A percentile compares a stretch with the other conserved stretches of the same genome.
These are phyloP conservation scores for Meteorus sp. DNA, from an alignment of 1,140 invertebrate species.

Conservation along the genomic window DNA sequence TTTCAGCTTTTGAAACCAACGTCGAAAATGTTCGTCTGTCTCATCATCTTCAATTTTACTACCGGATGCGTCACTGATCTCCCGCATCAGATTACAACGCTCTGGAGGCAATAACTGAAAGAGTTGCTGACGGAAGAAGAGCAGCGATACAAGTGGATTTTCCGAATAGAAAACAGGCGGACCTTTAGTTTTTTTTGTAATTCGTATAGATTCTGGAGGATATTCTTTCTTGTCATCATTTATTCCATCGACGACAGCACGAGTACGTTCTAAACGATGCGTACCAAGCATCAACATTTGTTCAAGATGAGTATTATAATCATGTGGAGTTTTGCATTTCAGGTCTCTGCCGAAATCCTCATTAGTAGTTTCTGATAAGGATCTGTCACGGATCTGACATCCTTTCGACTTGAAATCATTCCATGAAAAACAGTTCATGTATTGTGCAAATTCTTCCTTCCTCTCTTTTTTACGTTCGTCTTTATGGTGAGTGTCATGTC, in stretches of 20 bases:
- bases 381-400: slow-evolving; percentile 24
- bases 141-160: slow-evolving; percentile 46
- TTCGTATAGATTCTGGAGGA: slow-evolving; percentile 46
- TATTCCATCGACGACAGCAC: slow-evolving; percentile 41
- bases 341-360: slow-evolving; percentile 29
- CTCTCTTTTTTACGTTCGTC: slow-evolving; percentile 14
- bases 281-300: slow-evolving; percentile 52
- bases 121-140: slow-evolving; percentile 39
- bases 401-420: slow-evolving; percentile 40
- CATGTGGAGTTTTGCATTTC: slow-evolving; percentile 43
- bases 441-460: slow-evolving; percentile 24
- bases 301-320: slow-evolving; percentile 45
- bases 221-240: slow-evolving; percentile 44
- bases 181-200: slow-evolving; percentile 40
- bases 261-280: slow-evolving; percentile 35
- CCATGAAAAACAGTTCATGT: slow-evolving; percentile 42
- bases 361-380: slow-evolving; percentile 39
- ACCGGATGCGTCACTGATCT: slow-evolving; percentile 43
- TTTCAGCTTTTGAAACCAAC: background rate
- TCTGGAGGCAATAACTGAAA: slow-evolving; percentile 40
- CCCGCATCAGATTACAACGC: slow-evolving; percentile 47
- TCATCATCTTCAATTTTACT: slow-evolving; percentile 27
- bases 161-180: slow-evolving; percentile 44
- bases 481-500: background rate
- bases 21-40: slow-evolving; percentile 10